Base-by-base conservation (phyloP, 2,113 vertebrate species). In the Leptosomus discolor region DNA sequence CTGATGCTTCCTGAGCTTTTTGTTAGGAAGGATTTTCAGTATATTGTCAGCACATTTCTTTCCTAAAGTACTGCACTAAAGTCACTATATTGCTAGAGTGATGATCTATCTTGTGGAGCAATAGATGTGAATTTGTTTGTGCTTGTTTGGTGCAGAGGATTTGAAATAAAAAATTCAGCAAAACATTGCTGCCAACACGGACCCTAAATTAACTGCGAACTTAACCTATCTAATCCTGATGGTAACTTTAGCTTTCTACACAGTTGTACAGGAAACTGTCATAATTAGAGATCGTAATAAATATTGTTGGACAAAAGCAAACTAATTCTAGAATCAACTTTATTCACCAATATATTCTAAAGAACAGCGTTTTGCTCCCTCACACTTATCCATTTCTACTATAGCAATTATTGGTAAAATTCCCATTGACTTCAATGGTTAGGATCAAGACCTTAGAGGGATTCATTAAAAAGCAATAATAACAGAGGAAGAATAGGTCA, bases 401-500 rank as follows among this genome's bases (percentile, higher is more conserved):
- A 6, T 3, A 93, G 21, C 22, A 9, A 63, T 73, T 56, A 95
- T 53, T 69, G 14, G 17, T 36, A 90, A 87, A 61, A 79, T 45
- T 69, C 14, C 36, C n/a, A 65, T 88, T 95, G 71, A 71, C 56
- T 76, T 89, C 30, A 78, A 14, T 7, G 8, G 19, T 73, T 71
- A 85, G 9, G 57, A 79, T 73, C 36, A 71, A 82, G 23, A 6
- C 85, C 19, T 82, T 90, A 36, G 34, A 92, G 21, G 70, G 20
- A 65, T 50, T 95, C 32, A 90, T 94, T 96, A 96, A 96, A 94
- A 95, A 94, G 30, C 53, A 89, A 90, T 95, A 81, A 93, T 89
- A 94, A 39, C 36, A 78, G 58, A 58, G 41, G 39, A 82, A 60
- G 53, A 74, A 81, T 45, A 4, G 20, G 18, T 96, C 56, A 94